These are phyloP conservation scores for Nesospiza acunhae DNA, from an alignment of 2,113 vertebrate species.

Conservation along the genomic window DNA sequence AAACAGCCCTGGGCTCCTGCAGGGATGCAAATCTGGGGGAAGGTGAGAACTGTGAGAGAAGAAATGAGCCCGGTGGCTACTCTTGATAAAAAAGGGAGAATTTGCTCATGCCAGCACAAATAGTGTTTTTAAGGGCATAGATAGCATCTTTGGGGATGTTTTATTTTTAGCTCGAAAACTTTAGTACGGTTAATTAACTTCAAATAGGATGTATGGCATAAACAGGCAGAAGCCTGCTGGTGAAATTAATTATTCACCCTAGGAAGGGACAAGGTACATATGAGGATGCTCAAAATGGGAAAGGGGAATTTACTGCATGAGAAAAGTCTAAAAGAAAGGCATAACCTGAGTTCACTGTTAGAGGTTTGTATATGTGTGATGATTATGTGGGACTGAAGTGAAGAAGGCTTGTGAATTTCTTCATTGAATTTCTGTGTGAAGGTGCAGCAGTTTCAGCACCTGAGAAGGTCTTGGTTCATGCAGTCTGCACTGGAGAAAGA, in stretches of 20 bases:
- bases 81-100: not conserved
- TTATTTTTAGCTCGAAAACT: slow-evolving; percentile 45
- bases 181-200: slow-evolving; percentile 10
- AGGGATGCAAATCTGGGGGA: not conserved
- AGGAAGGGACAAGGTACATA: slow-evolving; percentile 15
- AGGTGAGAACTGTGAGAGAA: not conserved
- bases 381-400: not conserved
- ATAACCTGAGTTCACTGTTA: accelerated
- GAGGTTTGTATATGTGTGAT: not conserved
- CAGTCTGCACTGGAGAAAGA: not conserved
- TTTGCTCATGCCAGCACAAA: slow-evolving; percentile 18
- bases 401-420: not conserved
- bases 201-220: not conserved
- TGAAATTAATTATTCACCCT: slow-evolving; percentile 51
- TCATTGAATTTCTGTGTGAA: not conserved
- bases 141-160: not conserved
- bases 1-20: not conserved
- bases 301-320: not conserved
- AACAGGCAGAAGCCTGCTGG: slow-evolving; percentile 40
- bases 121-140: not conserved
- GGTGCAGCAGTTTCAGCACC: not conserved
- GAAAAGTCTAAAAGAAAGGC: not conserved
- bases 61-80: not conserved
- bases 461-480: not conserved
- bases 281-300: not conserved